Percentiles rank a stretch among this genome's conserved stretches.
Conservation (phyloP, 2,797 vertebrate genomes). For the Poliocrania exsul region DNA sequence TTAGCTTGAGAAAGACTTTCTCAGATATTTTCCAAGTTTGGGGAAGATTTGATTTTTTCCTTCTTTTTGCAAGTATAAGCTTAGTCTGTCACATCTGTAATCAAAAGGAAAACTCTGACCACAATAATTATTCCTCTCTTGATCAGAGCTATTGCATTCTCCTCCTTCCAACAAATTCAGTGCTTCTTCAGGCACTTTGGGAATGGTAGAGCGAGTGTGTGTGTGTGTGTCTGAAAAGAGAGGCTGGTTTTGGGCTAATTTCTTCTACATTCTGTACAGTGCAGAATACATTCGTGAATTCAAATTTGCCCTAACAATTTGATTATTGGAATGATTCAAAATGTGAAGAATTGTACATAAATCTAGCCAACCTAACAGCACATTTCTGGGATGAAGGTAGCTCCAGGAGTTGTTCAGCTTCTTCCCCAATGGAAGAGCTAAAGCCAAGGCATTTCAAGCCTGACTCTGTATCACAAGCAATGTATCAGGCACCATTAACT, state of each 20-base stretch:
- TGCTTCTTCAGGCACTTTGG: not conserved
- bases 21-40: not conserved
- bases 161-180: not conserved
- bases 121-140: not conserved
- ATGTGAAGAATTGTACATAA: not conserved
- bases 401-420: not conserved
- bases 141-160: not conserved
- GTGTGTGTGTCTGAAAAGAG: not conserved
- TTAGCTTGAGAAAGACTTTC: not conserved
- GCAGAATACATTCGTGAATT: not conserved
- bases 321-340: not conserved
- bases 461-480: not conserved
- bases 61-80: not conserved
- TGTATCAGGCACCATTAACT: not conserved
- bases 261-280: not conserved
- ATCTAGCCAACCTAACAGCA: not conserved
- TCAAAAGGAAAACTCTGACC: not conserved
- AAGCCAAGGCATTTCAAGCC: not conserved
- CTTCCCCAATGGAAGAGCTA: not conserved
- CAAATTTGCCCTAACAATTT: not conserved
- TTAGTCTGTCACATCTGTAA: not conserved
- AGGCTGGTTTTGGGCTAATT: not conserved
- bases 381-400: not conserved
- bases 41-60: not conserved
- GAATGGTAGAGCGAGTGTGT: not conserved